Base-by-base conservation (phyloP, 2,888 invertebrate genomes). In the Loripinus fragilis region DNA sequence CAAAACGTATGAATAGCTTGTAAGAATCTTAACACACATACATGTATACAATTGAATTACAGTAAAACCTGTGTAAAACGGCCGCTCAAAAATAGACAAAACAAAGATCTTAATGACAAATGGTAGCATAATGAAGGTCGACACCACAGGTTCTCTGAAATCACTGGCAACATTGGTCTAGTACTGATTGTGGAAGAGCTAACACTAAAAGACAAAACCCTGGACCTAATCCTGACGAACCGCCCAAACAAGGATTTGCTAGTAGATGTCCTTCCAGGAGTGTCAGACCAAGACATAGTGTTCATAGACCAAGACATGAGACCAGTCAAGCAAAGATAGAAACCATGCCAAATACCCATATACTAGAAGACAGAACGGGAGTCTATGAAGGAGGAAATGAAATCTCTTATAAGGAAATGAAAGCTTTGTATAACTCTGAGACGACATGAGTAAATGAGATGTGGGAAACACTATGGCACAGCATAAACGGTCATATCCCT, bases 121-220 rank as follows among this genome's bases (percentile, higher is more conserved):
- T n/a, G n/a, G n/a, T n/a, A n/a, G n/a, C n/a, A n/a, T n/a, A n/a
- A n/a, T n/a, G n/a, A n/a, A n/a, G n/a, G n/a, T n/a, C n/a, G n/a
- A n/a, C n/a, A n/a, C n/a, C 35, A 68, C 12, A 41, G 45, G 20
- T 75, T 81, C 25, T 42, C 28, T 15, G 81, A 83, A 7, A 74
- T 78, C 2, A 30, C 81, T 23, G 76, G 81, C 60, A 60, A 79
- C 23, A 30, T 80, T 67, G 72, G 76, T 17, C 70, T 85, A 15
- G 28, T 15, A 20, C 80, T 81, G 52, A 17, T 85, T 30, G 73
- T 83, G 12, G 72, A 77, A 52, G 78, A 78, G 33, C 76, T 70
- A 71, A 81, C 83, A 8, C 72, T 78, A 30, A 71, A 45, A 15
- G 25, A 28, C 7, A 80, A 83, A 42, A 85, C 76, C 25, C 65